These are phyloP conservation scores for Meloe dianella DNA, from an alignment of 2,888 invertebrate genomes.

Conservation along the genomic window DNA sequence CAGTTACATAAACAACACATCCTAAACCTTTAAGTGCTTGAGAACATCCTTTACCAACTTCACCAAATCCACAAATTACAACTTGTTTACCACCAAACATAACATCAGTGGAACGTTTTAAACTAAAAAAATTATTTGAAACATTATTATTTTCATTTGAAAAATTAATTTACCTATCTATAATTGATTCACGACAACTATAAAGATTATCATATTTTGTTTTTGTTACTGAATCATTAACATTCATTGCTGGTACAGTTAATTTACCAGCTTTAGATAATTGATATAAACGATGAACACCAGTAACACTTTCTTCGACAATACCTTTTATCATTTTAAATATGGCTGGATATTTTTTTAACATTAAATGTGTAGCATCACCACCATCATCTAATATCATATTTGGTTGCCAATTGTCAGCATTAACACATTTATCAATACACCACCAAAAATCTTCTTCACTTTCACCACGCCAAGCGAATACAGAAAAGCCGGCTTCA, in stretches of 20 bases:
- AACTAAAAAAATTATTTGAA: slow-evolving; percentile 49
- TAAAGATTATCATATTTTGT: slow-evolving; percentile 98
- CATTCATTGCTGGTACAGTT: slow-evolving; percentile 97
- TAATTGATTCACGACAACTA: slow-evolving; percentile 90
- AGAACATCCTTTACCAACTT: slow-evolving; percentile 96
- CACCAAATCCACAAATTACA: slow-evolving; percentile 95
- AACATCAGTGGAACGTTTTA: slow-evolving; percentile 88
- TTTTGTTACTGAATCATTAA: slow-evolving; percentile 97
- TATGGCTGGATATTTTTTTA: slow-evolving; percentile 92
- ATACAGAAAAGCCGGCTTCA: slow-evolving; percentile 87
- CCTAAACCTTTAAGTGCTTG: slow-evolving; percentile 94
- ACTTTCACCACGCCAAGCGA: slow-evolving; percentile 96
- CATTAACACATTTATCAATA: slow-evolving; percentile 92
- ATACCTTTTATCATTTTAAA: slow-evolving; percentile 94
- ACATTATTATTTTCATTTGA: neutral
- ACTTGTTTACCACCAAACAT: slow-evolving; percentile 99
- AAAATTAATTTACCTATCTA: slow-evolving; percentile 70
- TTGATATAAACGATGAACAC: slow-evolving; percentile 96
- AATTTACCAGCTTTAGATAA: slow-evolving; percentile 92
- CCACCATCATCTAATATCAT: slow-evolving; percentile 98
- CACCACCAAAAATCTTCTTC: slow-evolving; percentile 99
- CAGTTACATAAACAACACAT: slow-evolving; percentile 90
- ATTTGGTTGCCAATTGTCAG: slow-evolving; percentile 95
- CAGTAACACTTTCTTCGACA: slow-evolving; percentile 97
- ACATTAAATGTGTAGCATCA: slow-evolving; percentile 94